phyloP scores from a whole-genome alignment of 1,140 invertebrate genomes.

The Drosophila subpulchrella region DNA sequence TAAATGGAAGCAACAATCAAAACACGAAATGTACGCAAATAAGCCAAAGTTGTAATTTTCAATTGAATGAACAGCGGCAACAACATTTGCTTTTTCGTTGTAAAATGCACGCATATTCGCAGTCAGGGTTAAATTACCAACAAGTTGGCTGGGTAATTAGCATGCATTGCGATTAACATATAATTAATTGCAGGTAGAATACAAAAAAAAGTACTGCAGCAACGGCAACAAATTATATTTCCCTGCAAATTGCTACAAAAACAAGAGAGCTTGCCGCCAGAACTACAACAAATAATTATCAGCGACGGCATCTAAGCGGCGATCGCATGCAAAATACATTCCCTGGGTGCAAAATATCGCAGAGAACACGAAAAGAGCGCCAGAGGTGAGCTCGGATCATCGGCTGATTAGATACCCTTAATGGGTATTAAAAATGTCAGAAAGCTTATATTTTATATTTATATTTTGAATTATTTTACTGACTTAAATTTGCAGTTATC shows the following conservation, averaged over 20 bases:
- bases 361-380: slow-evolving; percentile 45
- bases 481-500: no score
- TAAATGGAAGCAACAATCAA: slow-evolving; percentile 20
- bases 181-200: slow-evolving; percentile 76
- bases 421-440: not conserved
- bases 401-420: slow-evolving; percentile 13
- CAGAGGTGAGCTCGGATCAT: slow-evolving; percentile 12
- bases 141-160: slow-evolving; percentile 64
- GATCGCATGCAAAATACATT: slow-evolving; percentile 80
- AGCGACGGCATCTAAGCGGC: slow-evolving; percentile 56
- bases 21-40: slow-evolving; percentile 76
- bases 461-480: no score
- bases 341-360: slow-evolving; percentile 45
- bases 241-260: slow-evolving; percentile 62
- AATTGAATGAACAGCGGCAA: slow-evolving; percentile 70
- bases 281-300: slow-evolving; percentile 47
- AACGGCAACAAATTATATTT: slow-evolving; percentile 68
- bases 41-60: slow-evolving; percentile 79
- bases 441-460: not conserved
- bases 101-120: slow-evolving; percentile 70
- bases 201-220: slow-evolving; percentile 40
- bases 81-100: slow-evolving; percentile 40
- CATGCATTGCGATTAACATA: slow-evolving; percentile 82
- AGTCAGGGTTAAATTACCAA: slow-evolving; percentile 65
- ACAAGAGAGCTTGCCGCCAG: slow-evolving; percentile 16